phyloP scores from a whole-genome alignment of 2,113 vertebrate genomes.

The Trachemys scripta region DNA sequence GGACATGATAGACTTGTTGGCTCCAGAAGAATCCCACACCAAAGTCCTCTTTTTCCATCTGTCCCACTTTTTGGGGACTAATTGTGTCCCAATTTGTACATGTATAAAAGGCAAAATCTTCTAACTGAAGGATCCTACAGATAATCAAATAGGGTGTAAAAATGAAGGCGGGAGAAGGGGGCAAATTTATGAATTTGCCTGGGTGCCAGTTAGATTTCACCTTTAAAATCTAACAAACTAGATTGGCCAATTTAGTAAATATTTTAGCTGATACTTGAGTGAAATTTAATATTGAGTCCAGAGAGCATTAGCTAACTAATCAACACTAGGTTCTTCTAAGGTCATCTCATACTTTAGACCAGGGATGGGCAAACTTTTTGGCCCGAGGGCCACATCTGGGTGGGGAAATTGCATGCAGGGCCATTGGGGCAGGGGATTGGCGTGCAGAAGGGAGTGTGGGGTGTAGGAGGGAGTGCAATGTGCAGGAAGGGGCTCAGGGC shows the following conservation, averaged over 20 bases:
- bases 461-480: too few relatives aligned
- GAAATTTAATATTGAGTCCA: neutral
- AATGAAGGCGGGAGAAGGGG: neutral
- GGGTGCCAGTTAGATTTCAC: neutral
- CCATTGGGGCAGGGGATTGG: too few relatives aligned
- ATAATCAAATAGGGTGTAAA: neutral
- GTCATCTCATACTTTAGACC: neutral
- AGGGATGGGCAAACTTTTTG: too few relatives aligned
- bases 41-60: neutral
- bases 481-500: too few relatives aligned
- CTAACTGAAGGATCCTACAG: neutral
- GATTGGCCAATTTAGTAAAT: neutral
- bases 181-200: neutral
- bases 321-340: neutral
- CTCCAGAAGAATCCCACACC: neutral
- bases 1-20: neutral
- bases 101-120: neutral
- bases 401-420: too few relatives aligned
- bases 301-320: neutral
- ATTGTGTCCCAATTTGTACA: neutral
- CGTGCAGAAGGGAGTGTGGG: too few relatives aligned
- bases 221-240: neutral
- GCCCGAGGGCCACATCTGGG: too few relatives aligned
- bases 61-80: neutral
- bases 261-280: neutral